These are phyloP conservation scores for Drosophila cognata DNA, from an alignment of 2,888 invertebrate genomes.

Conservation along the genomic window DNA sequence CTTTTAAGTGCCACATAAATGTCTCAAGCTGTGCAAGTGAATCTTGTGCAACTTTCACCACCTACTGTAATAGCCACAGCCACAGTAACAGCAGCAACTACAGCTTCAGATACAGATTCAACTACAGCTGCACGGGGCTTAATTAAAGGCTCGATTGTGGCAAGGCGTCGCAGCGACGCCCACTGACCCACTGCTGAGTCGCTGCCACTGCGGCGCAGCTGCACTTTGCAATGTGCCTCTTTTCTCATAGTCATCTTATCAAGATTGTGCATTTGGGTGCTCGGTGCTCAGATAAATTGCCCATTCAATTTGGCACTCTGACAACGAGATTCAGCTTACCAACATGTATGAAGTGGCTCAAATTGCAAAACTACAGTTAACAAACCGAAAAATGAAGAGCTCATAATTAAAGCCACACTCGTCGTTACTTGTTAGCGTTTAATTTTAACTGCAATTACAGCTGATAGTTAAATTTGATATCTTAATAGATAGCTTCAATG, in stretches of 20 bases:
- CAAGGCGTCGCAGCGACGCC: constrained; percentile 44
- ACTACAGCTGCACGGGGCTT: constrained; percentile 27
- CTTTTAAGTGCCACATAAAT: constrained; percentile 76
- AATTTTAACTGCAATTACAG: not conserved
- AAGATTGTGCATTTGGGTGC: constrained; percentile 27
- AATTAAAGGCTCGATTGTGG: constrained; percentile 49
- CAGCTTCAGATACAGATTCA: constrained; percentile 12
- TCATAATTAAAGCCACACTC: not conserved
- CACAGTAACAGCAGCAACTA: not conserved
- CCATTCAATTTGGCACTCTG: constrained; percentile 31
- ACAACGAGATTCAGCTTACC: constrained; percentile 7
- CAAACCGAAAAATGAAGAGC: not conserved
- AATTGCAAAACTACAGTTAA: constrained; percentile 21
- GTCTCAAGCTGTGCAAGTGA: constrained; percentile 70
- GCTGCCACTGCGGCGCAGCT: constrained; percentile 15
- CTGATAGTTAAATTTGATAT: not conserved
- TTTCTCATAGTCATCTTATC: constrained; percentile 53
- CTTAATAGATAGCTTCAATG: not conserved
- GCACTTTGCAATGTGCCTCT: constrained; percentile 44
- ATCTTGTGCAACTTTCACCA: constrained; percentile 75
- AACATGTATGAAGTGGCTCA: constrained; percentile 21
- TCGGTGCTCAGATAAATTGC: constrained; percentile 39
- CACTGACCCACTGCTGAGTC: constrained; percentile 63
- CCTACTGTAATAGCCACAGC: constrained; percentile 24
- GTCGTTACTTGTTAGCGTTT: not conserved